Percentiles rank a stretch among this genome's conserved stretches.
These are phyloP conservation scores for Nyctalus aviator DNA, from an alignment of 2,797 vertebrate genomes.

Conservation along the genomic window DNA sequence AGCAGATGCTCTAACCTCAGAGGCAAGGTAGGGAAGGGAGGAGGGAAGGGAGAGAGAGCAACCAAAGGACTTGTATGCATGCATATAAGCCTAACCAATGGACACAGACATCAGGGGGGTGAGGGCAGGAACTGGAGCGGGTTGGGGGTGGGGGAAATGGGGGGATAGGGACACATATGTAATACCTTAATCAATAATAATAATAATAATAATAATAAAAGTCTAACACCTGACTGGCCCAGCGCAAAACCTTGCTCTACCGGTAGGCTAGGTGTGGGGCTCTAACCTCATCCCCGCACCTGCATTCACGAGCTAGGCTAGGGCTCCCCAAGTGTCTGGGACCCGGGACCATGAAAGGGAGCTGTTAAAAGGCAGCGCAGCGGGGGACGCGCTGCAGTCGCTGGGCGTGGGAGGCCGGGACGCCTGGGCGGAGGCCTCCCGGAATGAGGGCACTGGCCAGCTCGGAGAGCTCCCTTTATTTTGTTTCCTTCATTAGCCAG, in stretches of 20 bases:
- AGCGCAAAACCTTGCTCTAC: background rate
- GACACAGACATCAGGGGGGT: no score
- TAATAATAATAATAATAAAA: background rate
- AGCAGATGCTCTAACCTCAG: no score
- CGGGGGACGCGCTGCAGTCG: slow-evolving; percentile 35
- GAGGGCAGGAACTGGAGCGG: no score
- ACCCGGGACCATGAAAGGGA: slow-evolving; percentile 65
- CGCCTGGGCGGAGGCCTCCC: slow-evolving; percentile 20
- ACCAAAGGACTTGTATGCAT: no score
- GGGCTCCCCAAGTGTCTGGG: slow-evolving; percentile 58
- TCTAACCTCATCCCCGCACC: slow-evolving; percentile 68
- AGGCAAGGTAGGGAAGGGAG: no score
- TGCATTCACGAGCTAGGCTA: slow-evolving; percentile 8
- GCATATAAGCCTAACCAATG: no score
- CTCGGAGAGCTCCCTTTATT: slow-evolving; percentile 44
- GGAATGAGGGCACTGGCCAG: slow-evolving; percentile 8
- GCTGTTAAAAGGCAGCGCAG: slow-evolving; percentile 66
- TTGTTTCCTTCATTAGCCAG: slow-evolving; percentile 44
- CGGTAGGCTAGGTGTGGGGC: background rate
- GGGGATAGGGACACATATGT: no score
- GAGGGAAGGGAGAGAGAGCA: no score
- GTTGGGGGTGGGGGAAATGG: no score
- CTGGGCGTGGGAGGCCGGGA: slow-evolving; percentile 37
- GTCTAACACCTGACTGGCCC: slow-evolving; percentile 26
- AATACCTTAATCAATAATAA: no score